A percentile compares a stretch with the other conserved stretches of the same genome.
phyloP scores from a whole-genome alignment of 2,888 invertebrate genomes.

The Philonicus albiceps region DNA sequence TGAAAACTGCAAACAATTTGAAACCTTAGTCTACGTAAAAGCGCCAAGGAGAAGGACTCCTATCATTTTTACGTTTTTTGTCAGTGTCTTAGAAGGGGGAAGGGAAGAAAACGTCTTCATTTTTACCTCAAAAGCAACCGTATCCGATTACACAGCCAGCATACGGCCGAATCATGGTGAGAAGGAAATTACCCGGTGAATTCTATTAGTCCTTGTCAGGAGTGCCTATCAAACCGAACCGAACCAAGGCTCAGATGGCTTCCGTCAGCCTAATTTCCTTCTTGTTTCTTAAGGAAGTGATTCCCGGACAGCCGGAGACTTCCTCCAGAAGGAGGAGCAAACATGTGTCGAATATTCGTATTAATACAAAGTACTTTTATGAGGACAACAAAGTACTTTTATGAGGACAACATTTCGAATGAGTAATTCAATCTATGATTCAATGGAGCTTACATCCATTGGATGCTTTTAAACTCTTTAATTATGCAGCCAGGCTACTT shows the following conservation, averaged over 20 bases:
- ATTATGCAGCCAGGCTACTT: not conserved
- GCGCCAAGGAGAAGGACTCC: not conserved
- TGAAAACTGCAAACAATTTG: not conserved
- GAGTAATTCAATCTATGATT: not conserved
- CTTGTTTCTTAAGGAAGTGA: not conserved
- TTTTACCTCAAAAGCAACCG: constrained; percentile 1
- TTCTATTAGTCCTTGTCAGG: constrained; percentile 36
- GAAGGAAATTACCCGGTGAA: constrained; percentile 31
- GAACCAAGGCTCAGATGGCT: constrained; percentile 4
- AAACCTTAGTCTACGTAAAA: not conserved
- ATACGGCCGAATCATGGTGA: not conserved
- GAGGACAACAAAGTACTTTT: not conserved
- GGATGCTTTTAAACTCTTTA: not conserved
- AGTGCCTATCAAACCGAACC: not conserved
- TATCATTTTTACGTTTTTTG: not conserved
- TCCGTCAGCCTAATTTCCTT: constrained; percentile 29
- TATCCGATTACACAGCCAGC: constrained; percentile 12
- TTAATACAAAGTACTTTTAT: not conserved
- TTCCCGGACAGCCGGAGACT: not conserved
- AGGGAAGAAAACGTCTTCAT: not conserved
- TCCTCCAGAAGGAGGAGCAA: not conserved
- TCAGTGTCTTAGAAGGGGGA: not conserved
- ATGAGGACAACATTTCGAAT: not conserved
- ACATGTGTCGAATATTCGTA: not conserved
- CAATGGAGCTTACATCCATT: too few species aligned